Conservation (phyloP, 2,797 vertebrate species). For the Pseudomugil gertrudae region DNA sequence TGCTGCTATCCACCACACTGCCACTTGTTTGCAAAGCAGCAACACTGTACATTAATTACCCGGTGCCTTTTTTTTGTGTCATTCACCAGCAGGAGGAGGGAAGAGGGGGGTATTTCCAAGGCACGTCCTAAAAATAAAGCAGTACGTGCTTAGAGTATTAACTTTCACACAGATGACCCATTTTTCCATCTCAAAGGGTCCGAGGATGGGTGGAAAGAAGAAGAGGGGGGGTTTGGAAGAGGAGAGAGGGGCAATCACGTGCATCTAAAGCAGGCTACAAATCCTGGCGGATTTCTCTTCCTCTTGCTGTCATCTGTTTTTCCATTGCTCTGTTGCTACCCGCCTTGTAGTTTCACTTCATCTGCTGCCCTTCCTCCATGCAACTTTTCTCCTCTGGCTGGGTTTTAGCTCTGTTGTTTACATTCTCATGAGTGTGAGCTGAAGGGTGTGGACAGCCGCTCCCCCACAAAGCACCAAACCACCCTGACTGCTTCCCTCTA, state of each 20-base stretch:
- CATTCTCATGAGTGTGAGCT: slow-evolving; percentile 65
- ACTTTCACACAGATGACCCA: slow-evolving; percentile 82
- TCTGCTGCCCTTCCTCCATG: slow-evolving; percentile 40
- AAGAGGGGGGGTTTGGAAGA: background rate
- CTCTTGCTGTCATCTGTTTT: slow-evolving; percentile 69
- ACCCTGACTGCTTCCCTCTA: slow-evolving; percentile 35
- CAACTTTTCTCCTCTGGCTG: slow-evolving; percentile 39
- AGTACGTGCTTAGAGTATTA: slow-evolving; percentile 79
- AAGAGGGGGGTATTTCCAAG: slow-evolving; percentile 64
- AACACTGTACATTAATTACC: slow-evolving; percentile 76
- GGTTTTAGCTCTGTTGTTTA: slow-evolving; percentile 69
- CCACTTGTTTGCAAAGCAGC: slow-evolving; percentile 59
- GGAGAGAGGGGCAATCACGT: slow-evolving; percentile 63
- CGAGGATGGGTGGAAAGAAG: slow-evolving; percentile 65
- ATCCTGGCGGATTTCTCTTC: slow-evolving; percentile 72
- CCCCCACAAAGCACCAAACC: slow-evolving; percentile 13
- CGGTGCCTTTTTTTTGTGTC: slow-evolving; percentile 65
- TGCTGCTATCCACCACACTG: slow-evolving; percentile 30
- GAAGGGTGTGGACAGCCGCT: slow-evolving; percentile 55
- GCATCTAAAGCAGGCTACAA: slow-evolving; percentile 77
- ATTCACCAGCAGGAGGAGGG: slow-evolving; percentile 56
- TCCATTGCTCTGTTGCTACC: slow-evolving; percentile 52
- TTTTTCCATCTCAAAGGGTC: slow-evolving; percentile 81
- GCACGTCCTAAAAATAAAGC: slow-evolving; percentile 84
- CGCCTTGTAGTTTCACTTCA: slow-evolving; percentile 36